Base-by-base conservation (phyloP, 2,113 vertebrate genomes). In the Psilopsiagon aurifrons region DNA sequence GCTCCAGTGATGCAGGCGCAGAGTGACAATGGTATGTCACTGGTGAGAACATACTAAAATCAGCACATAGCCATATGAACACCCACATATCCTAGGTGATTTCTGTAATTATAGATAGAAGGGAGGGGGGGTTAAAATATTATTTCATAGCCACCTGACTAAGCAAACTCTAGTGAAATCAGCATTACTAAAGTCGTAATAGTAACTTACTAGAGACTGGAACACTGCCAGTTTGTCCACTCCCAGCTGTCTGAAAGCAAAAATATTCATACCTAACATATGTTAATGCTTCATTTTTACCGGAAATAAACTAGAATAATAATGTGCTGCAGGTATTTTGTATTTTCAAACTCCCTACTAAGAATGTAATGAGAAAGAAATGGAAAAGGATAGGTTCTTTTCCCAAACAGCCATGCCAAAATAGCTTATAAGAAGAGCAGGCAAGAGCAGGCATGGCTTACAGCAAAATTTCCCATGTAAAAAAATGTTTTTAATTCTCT, bases 291-390 rank as follows among this genome's bases (percentile, higher is more conserved):
- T 85, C 86, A 54, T 69, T 94, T 95, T 76, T 33, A 46, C 29
- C 77, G 22, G 17, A 96, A 96, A 96, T 71, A 95, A 94, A 81
- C 49, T 71, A 73, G 91, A 92, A 88, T 69, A 91, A 84, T 86
- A 96, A 76, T 44, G 79, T 0, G 0, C 74, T 93, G 67, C 62
- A 86, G 59, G 33, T 80, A 84, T 89, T 94, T 84, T 71, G 83
- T 60, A 91, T 90, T 96, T 93, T 79, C 68, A 8, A 95, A 84
- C 43, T 88, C 91, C 76, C n/a, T 54, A 28, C 63, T 68, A 94
- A 93, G 70, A 94, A 79, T 9, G 75, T 85, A 92, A 96, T 83
- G 47, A 94, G 93, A 94, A 92, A 62, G 14, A 6, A 94, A 87
- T 47, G 17, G 60, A 86, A 96, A 90, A 90, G 5, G 87, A 66